These are phyloP conservation scores for Indicator maculatus DNA, from an alignment of 2,113 vertebrate species.

Conservation along the genomic window DNA sequence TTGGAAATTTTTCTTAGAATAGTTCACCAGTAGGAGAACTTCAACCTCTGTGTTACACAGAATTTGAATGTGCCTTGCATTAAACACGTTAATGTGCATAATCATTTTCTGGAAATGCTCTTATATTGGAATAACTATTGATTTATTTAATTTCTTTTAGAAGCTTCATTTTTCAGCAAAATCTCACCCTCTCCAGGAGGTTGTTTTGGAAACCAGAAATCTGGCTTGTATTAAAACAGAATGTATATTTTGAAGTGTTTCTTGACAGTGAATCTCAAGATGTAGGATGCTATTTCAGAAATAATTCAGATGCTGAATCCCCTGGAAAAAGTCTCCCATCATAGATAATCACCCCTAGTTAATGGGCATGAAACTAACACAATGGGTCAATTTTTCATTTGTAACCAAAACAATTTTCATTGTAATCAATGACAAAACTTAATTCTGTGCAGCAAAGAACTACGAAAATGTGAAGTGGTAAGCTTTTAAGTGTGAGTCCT, in stretches of 20 bases:
- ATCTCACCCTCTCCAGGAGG: not conserved
- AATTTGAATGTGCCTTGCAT: not conserved
- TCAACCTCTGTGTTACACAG: not conserved
- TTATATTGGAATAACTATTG: not conserved
- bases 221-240: not conserved
- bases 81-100: not conserved
- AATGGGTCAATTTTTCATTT: not conserved
- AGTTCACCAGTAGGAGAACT: not conserved
- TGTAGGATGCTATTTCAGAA: not conserved
- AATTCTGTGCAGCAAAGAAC: not conserved
- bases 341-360: not conserved
- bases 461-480: not conserved
- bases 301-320: not conserved
- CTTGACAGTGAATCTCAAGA: not conserved
- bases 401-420: not conserved
- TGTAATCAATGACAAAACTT: not conserved
- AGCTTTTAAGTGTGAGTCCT: not conserved
- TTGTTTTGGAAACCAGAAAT: not conserved
- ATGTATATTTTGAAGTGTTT: not conserved
- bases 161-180: not conserved
- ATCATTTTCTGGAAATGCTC: not conserved
- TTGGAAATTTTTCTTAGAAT: not conserved
- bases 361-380: not conserved
- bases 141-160: not conserved
- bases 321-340: not conserved